phyloP scores from a whole-genome alignment of 2,797 vertebrate species.

The Fistularia commersonii region DNA sequence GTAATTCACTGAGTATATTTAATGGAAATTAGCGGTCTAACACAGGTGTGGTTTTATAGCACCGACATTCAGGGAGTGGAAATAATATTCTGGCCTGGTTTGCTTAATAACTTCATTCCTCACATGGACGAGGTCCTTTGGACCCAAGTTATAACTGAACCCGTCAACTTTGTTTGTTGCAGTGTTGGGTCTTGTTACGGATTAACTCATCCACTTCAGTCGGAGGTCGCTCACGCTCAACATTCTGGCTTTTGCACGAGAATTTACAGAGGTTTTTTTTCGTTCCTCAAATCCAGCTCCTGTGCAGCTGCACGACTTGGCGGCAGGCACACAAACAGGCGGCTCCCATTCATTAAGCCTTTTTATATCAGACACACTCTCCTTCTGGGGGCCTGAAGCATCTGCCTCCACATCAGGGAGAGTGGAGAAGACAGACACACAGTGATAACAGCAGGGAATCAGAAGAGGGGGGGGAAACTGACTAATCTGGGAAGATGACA shows the following conservation, averaged over 20 bases:
- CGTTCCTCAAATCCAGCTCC: slow-evolving; percentile 52
- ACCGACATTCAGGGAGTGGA: slow-evolving; percentile 12
- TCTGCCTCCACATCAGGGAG: slow-evolving; percentile 70
- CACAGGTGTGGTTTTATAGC: slow-evolving; percentile 24
- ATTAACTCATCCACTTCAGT: slow-evolving; percentile 49
- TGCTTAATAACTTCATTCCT: slow-evolving; percentile 41
- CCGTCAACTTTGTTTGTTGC: slow-evolving; percentile 43
- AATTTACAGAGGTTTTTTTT: slow-evolving; percentile 43
- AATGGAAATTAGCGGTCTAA: slow-evolving; percentile 59
- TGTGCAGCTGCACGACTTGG: slow-evolving; percentile 74
- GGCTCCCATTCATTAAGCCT: slow-evolving; percentile 73
- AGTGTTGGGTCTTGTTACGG: slow-evolving; percentile 39
- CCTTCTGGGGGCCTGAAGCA: slow-evolving; percentile 69
- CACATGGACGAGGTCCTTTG: slow-evolving; percentile 28
- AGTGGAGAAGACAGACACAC: slow-evolving; percentile 13
- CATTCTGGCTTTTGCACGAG: slow-evolving; percentile 28
- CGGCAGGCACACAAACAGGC: slow-evolving; percentile 69
- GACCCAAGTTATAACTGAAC: slow-evolving; percentile 26
- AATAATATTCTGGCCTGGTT: slow-evolving; percentile 25
- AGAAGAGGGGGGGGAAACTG: slow-evolving; percentile 31
- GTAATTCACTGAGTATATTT: slow-evolving; percentile 73
- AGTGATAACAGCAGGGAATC: slow-evolving; percentile 22
- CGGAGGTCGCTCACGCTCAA: slow-evolving; percentile 37
- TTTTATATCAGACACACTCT: slow-evolving; percentile 71
- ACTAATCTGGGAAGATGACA: slow-evolving; percentile 47